These are phyloP conservation scores for Myocastor coypus DNA, from an alignment of 2,113 vertebrate genomes.

Conservation along the genomic window DNA sequence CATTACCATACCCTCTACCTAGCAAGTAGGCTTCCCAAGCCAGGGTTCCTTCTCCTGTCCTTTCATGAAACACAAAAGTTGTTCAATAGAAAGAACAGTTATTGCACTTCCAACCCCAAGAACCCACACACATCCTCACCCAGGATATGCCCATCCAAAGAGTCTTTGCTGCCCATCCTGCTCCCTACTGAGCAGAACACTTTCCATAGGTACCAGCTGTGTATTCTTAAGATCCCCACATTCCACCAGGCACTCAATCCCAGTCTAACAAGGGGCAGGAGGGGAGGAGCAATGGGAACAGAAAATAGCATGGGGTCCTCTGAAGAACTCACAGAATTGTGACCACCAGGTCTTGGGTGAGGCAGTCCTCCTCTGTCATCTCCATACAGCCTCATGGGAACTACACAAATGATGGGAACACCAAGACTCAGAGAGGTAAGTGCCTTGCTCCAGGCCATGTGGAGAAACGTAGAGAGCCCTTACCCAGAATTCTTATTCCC, in stretches of 20 bases:
- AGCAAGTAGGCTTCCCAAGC: neutral
- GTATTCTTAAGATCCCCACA: neutral
- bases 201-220: neutral
- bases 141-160: neutral
- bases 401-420: neutral
- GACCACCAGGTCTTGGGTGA: neutral
- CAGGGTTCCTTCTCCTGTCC: neutral
- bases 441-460: neutral
- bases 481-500: neutral
- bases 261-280: neutral
- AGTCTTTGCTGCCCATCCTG: neutral
- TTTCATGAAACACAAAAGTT: neutral
- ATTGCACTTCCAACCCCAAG: neutral
- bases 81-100: too few species aligned
- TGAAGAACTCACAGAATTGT: neutral
- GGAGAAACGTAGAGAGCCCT: neutral
- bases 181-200: neutral
- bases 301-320: neutral
- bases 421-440: neutral
- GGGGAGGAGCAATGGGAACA: neutral
- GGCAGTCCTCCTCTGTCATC: neutral
- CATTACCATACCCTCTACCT: neutral
- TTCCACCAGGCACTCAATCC: neutral
- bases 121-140: neutral
- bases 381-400: neutral